phyloP scores from a whole-genome alignment of 2,888 invertebrate species.

The Gryllus longicercus region DNA sequence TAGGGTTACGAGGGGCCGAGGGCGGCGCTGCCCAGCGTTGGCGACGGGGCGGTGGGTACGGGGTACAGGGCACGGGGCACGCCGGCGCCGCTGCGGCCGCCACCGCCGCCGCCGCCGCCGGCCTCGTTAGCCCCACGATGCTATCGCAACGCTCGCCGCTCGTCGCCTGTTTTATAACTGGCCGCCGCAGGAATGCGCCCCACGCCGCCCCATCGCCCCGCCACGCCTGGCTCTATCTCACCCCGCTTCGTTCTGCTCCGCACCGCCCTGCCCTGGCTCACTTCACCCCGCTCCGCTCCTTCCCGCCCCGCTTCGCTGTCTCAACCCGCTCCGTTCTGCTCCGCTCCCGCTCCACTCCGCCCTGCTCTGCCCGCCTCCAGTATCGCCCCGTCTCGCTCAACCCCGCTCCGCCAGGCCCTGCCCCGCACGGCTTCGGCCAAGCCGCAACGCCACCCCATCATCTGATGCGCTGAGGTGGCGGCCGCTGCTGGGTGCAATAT shows the following conservation, averaged over 20 bases:
- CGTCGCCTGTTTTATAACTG: not conserved
- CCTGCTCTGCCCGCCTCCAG: too few relatives aligned
- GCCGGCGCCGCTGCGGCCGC: not conserved
- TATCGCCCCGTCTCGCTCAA: too few relatives aligned
- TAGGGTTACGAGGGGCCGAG: not conserved
- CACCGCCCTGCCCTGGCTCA: not conserved
- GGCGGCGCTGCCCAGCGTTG: too few relatives aligned
- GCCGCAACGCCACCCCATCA: too few relatives aligned
- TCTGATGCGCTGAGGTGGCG: too few relatives aligned
- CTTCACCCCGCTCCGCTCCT: too few relatives aligned
- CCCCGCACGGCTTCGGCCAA: too few relatives aligned
- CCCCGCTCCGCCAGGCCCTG: too few relatives aligned
- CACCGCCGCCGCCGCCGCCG: not conserved
- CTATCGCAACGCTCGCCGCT: not conserved
- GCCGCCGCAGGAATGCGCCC: conserved; percentile 3
- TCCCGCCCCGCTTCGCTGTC: not conserved
- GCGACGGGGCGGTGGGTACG: not conserved
- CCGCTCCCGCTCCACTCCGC: not conserved
- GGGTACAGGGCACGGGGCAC: not conserved
- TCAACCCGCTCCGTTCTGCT: not conserved
- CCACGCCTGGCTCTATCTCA: not conserved
- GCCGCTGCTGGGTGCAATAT: too few relatives aligned
- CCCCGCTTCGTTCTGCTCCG: not conserved
- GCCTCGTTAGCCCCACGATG: conserved; percentile 8
- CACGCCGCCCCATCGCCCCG: not conserved